Evolutionary conservation across 2,888 invertebrate species (phyloP).

Genomic region (Tetrapedia diversipes): DNA sequence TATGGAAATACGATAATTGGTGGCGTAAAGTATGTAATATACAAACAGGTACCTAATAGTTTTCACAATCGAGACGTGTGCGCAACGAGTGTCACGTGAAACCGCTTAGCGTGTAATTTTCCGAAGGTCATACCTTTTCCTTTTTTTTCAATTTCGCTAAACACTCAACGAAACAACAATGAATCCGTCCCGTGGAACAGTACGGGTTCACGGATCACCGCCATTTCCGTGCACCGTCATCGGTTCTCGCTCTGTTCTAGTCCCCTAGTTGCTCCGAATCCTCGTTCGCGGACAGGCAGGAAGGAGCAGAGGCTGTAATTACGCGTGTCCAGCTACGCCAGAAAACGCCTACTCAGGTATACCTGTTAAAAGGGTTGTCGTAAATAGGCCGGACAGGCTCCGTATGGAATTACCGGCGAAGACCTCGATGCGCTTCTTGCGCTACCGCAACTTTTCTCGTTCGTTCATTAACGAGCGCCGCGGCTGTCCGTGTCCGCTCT

Average conservation of each 20-base stretch:
- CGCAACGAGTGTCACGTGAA: not conserved
- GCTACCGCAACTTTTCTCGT: constrained; percentile 40
- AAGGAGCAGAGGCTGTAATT: constrained; percentile 60
- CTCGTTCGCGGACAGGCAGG: constrained; percentile 40
- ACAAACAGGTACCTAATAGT: no score
- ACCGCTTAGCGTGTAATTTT: constrained; percentile 7
- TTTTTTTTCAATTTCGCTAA: constrained; percentile 23
- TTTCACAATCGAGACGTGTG: no score
- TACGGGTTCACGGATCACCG: constrained; percentile 47
- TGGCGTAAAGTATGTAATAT: no score
- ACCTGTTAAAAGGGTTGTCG: constrained; percentile 51
- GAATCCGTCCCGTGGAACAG: constrained; percentile 36
- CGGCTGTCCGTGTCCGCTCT: constrained; percentile 10
- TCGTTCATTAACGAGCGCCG: constrained; percentile 22
- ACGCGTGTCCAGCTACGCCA: constrained; percentile 49
- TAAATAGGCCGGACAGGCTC: constrained; percentile 59
- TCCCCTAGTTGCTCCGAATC: constrained; percentile 43
- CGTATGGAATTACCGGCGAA: constrained; percentile 31
- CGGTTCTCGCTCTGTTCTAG: constrained; percentile 41
- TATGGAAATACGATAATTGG: no score
- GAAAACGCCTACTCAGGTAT: constrained; percentile 47
- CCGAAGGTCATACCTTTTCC: not conserved
- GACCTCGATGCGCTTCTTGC: constrained; percentile 9
- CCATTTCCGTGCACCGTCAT: constrained; percentile 52
- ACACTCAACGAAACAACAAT: constrained; percentile 18